Evolutionary conservation across 2,888 invertebrate species (phyloP).

Genomic region (Melitaea athalia): DNA sequence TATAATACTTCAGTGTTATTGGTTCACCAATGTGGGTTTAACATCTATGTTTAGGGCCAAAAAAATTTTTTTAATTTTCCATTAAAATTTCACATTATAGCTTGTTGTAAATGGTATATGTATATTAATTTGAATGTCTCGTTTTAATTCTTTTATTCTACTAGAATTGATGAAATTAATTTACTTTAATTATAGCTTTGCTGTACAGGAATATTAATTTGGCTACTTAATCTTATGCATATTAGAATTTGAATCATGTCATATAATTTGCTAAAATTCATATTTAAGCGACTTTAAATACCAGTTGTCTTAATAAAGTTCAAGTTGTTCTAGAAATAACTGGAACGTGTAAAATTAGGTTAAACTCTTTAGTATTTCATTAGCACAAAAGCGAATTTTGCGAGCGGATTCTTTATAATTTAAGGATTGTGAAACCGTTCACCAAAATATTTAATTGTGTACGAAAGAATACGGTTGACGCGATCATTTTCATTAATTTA

Average conservation of each 20-base stretch:
- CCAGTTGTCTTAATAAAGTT: not conserved
- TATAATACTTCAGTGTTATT: no score
- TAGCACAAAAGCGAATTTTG: slow-evolving; percentile 32
- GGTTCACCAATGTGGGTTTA: no score
- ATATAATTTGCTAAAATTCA: not conserved
- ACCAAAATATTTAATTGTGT: slow-evolving; percentile 61
- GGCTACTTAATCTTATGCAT: not conserved
- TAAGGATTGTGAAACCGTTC: slow-evolving; percentile 61
- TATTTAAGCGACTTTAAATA: not conserved
- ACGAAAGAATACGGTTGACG: slow-evolving; percentile 46
- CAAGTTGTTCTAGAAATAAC: slow-evolving; percentile 8
- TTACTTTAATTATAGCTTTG: no score
- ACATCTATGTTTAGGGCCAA: no score
- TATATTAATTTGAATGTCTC: no score
- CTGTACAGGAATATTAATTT: no score
- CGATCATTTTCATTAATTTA: slow-evolving; percentile 12
- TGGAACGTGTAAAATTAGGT: slow-evolving; percentile 8
- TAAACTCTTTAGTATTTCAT: slow-evolving; percentile 12
- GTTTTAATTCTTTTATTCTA: no score
- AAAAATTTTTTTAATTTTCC: no score
- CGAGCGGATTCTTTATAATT: slow-evolving; percentile 47
- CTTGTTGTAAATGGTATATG: no score
- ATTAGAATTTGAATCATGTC: not conserved
- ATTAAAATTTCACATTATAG: no score
- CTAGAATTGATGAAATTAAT: no score